Percentiles rank a stretch among this genome's conserved stretches.
phyloP scores from a whole-genome alignment of 2,797 vertebrate species.

The Sebastes iracundus region DNA sequence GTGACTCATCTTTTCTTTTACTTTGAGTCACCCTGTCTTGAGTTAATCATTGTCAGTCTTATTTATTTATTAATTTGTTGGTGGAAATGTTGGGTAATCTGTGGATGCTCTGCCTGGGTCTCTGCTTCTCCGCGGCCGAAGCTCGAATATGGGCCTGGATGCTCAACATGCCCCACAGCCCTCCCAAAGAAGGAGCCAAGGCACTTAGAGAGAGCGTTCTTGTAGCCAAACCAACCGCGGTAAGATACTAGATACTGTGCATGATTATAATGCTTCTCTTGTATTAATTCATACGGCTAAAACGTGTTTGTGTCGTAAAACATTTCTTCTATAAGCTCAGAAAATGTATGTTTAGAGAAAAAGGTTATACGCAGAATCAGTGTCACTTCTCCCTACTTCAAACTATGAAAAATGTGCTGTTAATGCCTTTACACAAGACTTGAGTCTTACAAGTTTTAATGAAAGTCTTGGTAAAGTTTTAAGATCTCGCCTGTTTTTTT shows the following conservation, averaged over 20 bases:
- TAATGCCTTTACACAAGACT: background rate
- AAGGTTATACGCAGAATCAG: background rate
- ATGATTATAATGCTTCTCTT: background rate
- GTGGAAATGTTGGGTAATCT: constrained; percentile 66
- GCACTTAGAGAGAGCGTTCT: constrained; percentile 42
- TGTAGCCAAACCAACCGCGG: constrained; percentile 56
- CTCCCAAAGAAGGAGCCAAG: constrained; percentile 73
- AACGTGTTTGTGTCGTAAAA: background rate
- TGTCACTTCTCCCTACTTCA: background rate
- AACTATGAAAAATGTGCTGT: background rate
- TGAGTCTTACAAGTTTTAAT: background rate
- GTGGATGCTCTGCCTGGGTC: constrained; percentile 62
- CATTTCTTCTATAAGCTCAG: background rate
- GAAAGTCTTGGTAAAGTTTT: background rate
- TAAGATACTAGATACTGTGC: constrained; percentile 45
- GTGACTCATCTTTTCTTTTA: background rate
- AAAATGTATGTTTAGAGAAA: background rate
- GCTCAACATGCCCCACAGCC: constrained; percentile 85
- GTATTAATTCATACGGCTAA: background rate
- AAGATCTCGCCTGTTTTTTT: background rate
- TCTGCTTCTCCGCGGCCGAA: constrained; percentile 64
- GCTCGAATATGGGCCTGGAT: constrained; percentile 87
- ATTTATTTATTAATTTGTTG: background rate
- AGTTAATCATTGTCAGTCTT: background rate
- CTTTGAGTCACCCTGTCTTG: background rate